A percentile compares a stretch with the other conserved stretches of the same genome.
Conservation (phyloP, 2,113 vertebrate species). For the Anguilla rostrata region DNA sequence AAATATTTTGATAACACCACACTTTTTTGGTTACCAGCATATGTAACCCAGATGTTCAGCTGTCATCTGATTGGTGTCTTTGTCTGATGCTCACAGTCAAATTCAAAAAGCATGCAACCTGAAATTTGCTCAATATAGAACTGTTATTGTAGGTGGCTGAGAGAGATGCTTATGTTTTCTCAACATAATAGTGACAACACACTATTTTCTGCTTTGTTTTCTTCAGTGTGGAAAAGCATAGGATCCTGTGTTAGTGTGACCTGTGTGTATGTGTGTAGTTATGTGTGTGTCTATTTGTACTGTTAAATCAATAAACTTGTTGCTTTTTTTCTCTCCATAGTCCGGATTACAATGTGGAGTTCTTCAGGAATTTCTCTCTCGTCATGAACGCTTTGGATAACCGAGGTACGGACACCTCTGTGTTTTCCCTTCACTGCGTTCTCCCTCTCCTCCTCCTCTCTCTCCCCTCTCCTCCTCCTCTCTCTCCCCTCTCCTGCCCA, state of each 20-base stretch:
- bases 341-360: constrained; percentile 96
- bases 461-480: not conserved
- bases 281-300: not conserved
- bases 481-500: not conserved
- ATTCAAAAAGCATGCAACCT: too few species aligned
- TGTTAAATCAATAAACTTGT: not conserved
- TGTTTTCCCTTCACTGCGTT: not conserved
- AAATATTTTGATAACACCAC: too few species aligned
- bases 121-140: too few species aligned
- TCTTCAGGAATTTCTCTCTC: constrained; percentile 91
- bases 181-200: too few species aligned
- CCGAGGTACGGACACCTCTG: constrained; percentile 75
- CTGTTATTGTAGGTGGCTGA: too few species aligned
- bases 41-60: too few species aligned
- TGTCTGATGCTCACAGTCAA: too few species aligned
- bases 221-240: not conserved
- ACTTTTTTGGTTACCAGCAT: too few species aligned
- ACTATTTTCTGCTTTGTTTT: not conserved
- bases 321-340: constrained; percentile 61
- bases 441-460: not conserved
- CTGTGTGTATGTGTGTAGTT: not conserved
- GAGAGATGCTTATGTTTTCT: too few species aligned
- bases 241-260: too few species aligned
- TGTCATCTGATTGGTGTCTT: too few species aligned
- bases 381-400: constrained; percentile 99